Evolutionary conservation across 2,888 invertebrate genomes (phyloP).

Genomic region (Neocrepidodera transversa): DNA sequence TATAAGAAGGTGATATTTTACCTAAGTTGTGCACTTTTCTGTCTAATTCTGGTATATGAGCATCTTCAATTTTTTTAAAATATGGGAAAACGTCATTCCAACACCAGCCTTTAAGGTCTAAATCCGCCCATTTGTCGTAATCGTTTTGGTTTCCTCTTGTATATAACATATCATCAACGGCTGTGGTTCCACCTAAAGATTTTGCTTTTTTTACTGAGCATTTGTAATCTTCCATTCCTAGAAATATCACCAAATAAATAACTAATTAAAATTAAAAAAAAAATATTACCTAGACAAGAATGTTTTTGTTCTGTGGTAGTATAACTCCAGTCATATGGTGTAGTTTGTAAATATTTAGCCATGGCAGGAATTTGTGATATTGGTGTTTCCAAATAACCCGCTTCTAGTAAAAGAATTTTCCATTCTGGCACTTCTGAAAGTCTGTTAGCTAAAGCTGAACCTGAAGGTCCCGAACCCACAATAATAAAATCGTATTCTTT

Average conservation of each 20-base stretch:
- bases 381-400: constrained; percentile 51
- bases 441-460: constrained; percentile 62
- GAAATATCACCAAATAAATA: no score
- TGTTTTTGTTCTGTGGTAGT: constrained; percentile 62
- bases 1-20: background rate
- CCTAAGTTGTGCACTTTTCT: constrained; percentile 48
- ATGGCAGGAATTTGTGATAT: constrained; percentile 57
- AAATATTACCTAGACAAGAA: constrained; percentile 62
- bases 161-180: constrained; percentile 83
- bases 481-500: constrained; percentile 61
- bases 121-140: constrained; percentile 76
- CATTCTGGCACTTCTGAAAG: constrained; percentile 60
- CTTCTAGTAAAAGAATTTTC: constrained; percentile 53
- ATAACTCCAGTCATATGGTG: constrained; percentile 60
- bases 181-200: constrained; percentile 82
- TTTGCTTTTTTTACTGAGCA: constrained; percentile 65
- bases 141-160: constrained; percentile 75
- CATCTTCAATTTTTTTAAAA: constrained; percentile 80
- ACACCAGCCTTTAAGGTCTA: constrained; percentile 78
- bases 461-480: constrained; percentile 62
- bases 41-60: constrained; percentile 67
- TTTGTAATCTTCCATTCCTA: constrained; percentile 48
- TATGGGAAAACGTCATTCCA: constrained; percentile 76
- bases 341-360: constrained; percentile 56
- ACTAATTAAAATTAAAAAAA: no score